These are phyloP conservation scores for Diplolepis rosae DNA, from an alignment of 2,888 invertebrate species.

Conservation along the genomic window DNA sequence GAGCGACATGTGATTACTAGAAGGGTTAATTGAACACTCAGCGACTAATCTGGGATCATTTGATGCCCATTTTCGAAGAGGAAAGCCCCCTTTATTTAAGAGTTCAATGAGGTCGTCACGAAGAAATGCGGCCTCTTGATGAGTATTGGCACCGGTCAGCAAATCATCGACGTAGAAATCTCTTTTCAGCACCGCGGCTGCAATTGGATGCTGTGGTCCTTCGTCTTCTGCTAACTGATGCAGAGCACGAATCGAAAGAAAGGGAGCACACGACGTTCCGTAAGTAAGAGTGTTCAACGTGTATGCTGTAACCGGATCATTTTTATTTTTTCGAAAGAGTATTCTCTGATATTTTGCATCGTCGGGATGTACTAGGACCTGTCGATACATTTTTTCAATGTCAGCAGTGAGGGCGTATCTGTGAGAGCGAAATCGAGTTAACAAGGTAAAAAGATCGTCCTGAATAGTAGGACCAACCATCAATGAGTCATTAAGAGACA, in stretches of 20 bases:
- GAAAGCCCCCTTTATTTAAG: too few relatives aligned
- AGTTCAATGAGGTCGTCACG: too few relatives aligned
- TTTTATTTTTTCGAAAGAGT: too few relatives aligned
- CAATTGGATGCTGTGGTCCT: neutral
- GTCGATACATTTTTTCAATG: slow-evolving; percentile 22
- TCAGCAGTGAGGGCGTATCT: slow-evolving; percentile 37
- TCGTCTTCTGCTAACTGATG: neutral
- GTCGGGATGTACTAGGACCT: neutral
- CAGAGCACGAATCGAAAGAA: neutral
- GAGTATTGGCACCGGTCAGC: neutral
- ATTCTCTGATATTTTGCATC: neutral
- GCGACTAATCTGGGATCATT: neutral
- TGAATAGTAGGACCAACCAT: slow-evolving; percentile 34
- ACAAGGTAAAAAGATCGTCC: slow-evolving; percentile 36
- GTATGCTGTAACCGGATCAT: neutral
- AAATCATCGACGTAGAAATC: too few relatives aligned
- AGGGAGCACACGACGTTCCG: too few relatives aligned
- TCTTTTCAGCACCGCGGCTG: neutral
- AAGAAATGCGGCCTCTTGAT: neutral
- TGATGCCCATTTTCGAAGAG: slow-evolving; percentile 33
- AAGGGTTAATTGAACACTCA: neutral
- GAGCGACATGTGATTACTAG: too few relatives aligned
- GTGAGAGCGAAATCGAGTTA: slow-evolving; percentile 35
- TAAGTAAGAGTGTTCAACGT: neutral
- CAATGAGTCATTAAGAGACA: slow-evolving; percentile 33